Percentiles rank a stretch among this genome's conserved stretches.
phyloP scores from a whole-genome alignment of 2,888 invertebrate species.

The Pandemis corylana region DNA sequence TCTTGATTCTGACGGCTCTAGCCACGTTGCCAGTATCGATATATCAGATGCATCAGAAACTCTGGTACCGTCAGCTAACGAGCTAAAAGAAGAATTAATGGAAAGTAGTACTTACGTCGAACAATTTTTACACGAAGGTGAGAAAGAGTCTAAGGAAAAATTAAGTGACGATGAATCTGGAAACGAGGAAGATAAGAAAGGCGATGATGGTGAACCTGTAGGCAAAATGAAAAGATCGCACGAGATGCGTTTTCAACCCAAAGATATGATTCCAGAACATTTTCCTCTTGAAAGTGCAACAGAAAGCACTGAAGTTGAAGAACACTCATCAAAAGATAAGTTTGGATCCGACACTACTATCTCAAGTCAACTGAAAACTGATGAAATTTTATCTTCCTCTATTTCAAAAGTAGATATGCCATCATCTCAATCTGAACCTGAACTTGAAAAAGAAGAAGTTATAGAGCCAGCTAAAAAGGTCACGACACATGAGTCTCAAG shows the following conservation, averaged over 20 bases:
- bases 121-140: constrained; percentile 77
- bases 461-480: constrained; percentile 61
- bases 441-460: constrained; percentile 60
- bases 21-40: constrained; percentile 94
- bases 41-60: constrained; percentile 97
- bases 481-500: constrained; percentile 56
- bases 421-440: constrained; percentile 67
- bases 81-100: constrained; percentile 90
- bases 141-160: constrained; percentile 73
- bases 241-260: constrained; percentile 94
- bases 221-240: constrained; percentile 94
- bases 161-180: constrained; percentile 82
- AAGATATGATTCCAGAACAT: constrained; percentile 80
- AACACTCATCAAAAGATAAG: constrained; percentile 73
- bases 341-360: constrained; percentile 78
- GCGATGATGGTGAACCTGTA: constrained; percentile 82
- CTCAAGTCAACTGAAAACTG: constrained; percentile 78
- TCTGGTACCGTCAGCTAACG: constrained; percentile 94
- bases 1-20: constrained; percentile 94
- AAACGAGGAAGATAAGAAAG: constrained; percentile 83
- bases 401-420: constrained; percentile 77
- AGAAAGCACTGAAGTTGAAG: constrained; percentile 76
- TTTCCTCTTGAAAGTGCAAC: constrained; percentile 72
- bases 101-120: constrained; percentile 86
- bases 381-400: constrained; percentile 75